These are phyloP conservation scores for Drosophila pullipes DNA, from an alignment of 2,888 invertebrate species.

Conservation along the genomic window DNA sequence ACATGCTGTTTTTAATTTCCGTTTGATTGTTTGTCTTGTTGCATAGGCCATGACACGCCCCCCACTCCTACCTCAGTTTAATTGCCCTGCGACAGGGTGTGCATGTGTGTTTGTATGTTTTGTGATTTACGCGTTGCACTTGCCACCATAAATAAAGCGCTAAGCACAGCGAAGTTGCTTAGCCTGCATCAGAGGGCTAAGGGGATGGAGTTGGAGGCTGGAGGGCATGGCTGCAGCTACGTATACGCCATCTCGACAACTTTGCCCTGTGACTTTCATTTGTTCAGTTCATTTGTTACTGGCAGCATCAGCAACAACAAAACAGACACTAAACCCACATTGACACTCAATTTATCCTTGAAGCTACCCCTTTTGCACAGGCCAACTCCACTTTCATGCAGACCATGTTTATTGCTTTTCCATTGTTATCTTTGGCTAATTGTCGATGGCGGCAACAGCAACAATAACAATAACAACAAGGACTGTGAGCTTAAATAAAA, in stretches of 20 bases:
- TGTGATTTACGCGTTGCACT: conserved; percentile 67
- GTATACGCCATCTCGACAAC: conserved; percentile 57
- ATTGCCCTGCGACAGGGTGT: conserved; percentile 61
- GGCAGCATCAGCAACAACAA: not conserved
- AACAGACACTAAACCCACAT: conserved; percentile 1
- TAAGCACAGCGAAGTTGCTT: conserved; percentile 39
- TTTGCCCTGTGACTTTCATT: conserved; percentile 66
- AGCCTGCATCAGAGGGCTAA: not conserved
- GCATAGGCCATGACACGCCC: conserved; percentile 26
- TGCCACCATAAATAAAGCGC: conserved; percentile 70
- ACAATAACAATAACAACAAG: conserved; percentile 22
- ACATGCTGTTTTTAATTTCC: conserved; percentile 74
- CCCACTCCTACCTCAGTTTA: conserved; percentile 41
- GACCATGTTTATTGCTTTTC: conserved; percentile 50
- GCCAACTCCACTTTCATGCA: conserved; percentile 5
- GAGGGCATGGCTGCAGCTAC: conserved; percentile 31
- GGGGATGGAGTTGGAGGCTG: not conserved
- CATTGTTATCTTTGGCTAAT: conserved; percentile 61
- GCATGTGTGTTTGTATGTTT: conserved; percentile 9
- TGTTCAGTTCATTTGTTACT: conserved; percentile 63
- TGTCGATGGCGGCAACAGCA: conserved; percentile 54
- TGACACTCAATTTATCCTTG: conserved; percentile 22
- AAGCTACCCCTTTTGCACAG: not conserved
- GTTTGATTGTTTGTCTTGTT: conserved; percentile 70
- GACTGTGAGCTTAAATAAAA: conserved; percentile 1